Evolutionary conservation across 2,113 vertebrate species (phyloP), one percentile per base, ranked within the genome.

Genomic region (Gadus macrocephalus): DNA sequence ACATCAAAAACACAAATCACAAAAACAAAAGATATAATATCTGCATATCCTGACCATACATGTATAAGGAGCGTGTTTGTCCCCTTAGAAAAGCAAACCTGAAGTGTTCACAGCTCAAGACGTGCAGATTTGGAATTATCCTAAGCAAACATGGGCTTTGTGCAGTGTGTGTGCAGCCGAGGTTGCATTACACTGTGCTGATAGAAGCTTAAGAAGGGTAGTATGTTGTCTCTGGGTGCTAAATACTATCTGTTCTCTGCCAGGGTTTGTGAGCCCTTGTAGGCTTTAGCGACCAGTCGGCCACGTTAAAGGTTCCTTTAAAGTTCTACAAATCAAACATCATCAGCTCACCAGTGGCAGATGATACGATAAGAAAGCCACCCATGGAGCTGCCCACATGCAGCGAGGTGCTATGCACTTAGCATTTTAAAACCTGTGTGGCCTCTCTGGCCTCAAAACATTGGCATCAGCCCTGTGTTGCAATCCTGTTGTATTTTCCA

Each of bases 91-190:
- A 49, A 14, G 42, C 42, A 49, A 59, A 66, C 16, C 67, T 25
- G n/a, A 19, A 12, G 27, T 67, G 68, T 80, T 77, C 76, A 9
- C 71, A 74, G 20, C 67, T 11, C 8, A 63, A 81, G 69, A 67
- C 20, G 71, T 76, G 68, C 61, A 71, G 71, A 80, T 81, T 84
- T 77, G 53, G 64, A 67, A 63, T 73, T 59, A 76, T 71, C 66
- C 66, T 78, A 11, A 72, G 35, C 69, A 88, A 90, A 86, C 78
- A 84, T 16, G 69, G 60, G 62, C 80, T 71, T 19, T 31, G 62
- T 17, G 12, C 69, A 12, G 12, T 19, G 17, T 5, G 59, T 67
- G 65, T 62, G 35, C 0, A 28, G 66, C 19, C 9, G 64, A 68
- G 74, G 80, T 67, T 70, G 22, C 67, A 69, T 59, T 70, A 25